Evolutionary conservation across 2,888 invertebrate genomes (phyloP).

Genomic region (Drosophila percnosoma): DNA sequence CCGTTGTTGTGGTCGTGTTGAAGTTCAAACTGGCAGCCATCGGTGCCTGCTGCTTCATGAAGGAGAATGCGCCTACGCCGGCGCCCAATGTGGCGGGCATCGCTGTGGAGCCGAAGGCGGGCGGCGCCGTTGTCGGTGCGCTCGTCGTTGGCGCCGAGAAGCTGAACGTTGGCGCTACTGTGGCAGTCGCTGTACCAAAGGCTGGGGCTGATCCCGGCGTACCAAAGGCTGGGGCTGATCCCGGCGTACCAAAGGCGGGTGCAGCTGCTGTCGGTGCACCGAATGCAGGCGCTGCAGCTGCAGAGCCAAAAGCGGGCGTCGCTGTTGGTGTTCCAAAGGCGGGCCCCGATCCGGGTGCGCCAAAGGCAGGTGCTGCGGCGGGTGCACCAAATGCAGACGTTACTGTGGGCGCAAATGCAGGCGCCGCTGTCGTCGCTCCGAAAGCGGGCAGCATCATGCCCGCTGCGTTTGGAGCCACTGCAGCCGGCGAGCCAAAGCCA

Average conservation of each 20-base stretch:
- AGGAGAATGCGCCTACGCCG: slow-evolving; percentile 64
- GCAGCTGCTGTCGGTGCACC: slow-evolving; percentile 23
- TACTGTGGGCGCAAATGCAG: slow-evolving; percentile 38
- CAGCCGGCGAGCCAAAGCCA: slow-evolving; percentile 61
- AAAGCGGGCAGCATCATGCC: slow-evolving; percentile 23
- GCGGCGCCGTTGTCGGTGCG: slow-evolving; percentile 60
- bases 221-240: slow-evolving; percentile 33
- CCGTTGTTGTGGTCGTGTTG: slow-evolving; percentile 80
- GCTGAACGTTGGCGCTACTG: slow-evolving; percentile 61
- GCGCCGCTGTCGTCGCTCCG: slow-evolving; percentile 32
- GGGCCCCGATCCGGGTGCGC: slow-evolving; percentile 18
- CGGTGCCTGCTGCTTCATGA: slow-evolving; percentile 71
- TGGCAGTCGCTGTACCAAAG: slow-evolving; percentile 37
- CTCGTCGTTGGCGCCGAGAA: slow-evolving; percentile 57
- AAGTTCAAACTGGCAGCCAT: slow-evolving; percentile 82
- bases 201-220: slow-evolving; percentile 10
- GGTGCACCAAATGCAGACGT: slow-evolving; percentile 55
- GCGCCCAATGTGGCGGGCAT: slow-evolving; percentile 58
- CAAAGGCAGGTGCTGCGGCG: slow-evolving; percentile 34
- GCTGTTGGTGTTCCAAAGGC: slow-evolving; percentile 34
- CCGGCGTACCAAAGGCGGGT: slow-evolving; percentile 44
- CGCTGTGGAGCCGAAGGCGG: slow-evolving; percentile 59
- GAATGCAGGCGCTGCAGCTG: slow-evolving; percentile 20
- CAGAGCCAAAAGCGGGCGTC: slow-evolving; percentile 29
- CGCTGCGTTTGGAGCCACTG: slow-evolving; percentile 22